Base-by-base conservation (phyloP, 2,888 invertebrate species). In the Spisula subtruncata region DNA sequence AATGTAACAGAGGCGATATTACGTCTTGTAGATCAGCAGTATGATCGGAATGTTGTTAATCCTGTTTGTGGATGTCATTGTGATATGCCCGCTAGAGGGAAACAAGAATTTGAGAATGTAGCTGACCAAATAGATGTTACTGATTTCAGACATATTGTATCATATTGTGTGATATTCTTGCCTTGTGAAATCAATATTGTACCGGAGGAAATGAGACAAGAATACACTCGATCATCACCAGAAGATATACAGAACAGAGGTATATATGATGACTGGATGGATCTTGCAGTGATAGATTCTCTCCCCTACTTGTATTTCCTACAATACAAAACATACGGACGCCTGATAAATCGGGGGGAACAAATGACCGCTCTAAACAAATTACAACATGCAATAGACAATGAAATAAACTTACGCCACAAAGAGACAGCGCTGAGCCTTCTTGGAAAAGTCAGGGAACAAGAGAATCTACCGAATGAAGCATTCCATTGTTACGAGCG, bases 201-300 rank as follows among this genome's bases (percentile, higher is more conserved):
- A 66, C 60, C 60, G 18, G 25, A 66, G 71, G 79, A 80, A 54
- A 35, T 85, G 48, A 82, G 51, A 51, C 51, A 46, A n/a, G 75
- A 87, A 48, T 71, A 48, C 75, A 48, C 29, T 51, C 48, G 41
- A 54, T 82, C 71, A n/a, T 66, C 66, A 75, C 71, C n/a, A 48
- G 75, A 82, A 29, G 71, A 71, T 51, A 35, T 41, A 18, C 48
- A n/a, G 51, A 32, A 35, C n/a, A 71, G 71, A 46, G 32, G 71
- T n/a, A 25, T 12, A n/a, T 10, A 0, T 20, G 51, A 46, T 32
- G n/a, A 16, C 18, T 81, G 81, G 81, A 56, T 82, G 82, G 56
- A 88, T 48, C 25, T 56, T 29, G 66, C 66, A 41, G 85, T 35
- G 41, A 81, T 85, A 32, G 88, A 85, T 82, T 82, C 82, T 20